phyloP scores from a whole-genome alignment of 2,888 invertebrate species.

The Mycalesis mineus region DNA sequence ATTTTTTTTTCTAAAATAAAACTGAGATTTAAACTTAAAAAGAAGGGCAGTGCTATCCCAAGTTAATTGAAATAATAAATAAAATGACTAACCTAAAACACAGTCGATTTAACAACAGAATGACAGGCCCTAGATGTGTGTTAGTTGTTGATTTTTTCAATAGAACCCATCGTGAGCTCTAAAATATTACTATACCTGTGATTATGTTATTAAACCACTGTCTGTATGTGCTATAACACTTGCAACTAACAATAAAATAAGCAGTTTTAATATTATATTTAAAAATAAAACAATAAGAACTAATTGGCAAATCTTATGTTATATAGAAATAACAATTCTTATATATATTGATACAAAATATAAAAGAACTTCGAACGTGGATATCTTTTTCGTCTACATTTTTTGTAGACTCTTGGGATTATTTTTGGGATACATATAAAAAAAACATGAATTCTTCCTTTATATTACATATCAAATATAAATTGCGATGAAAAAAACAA shows the following conservation, averaged over 20 bases:
- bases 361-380: not conserved
- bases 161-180: no score
- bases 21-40: constrained; percentile 6
- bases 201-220: not conserved
- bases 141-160: not conserved
- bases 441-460: not conserved
- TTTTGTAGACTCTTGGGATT: not conserved
- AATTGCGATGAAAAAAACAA: not conserved
- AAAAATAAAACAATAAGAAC: constrained; percentile 13
- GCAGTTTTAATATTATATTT: constrained; percentile 2
- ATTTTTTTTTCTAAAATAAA: not conserved
- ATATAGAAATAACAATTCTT: not conserved
- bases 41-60: constrained; percentile 4
- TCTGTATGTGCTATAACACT: constrained; percentile 23
- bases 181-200: not conserved
- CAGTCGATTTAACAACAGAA: not conserved
- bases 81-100: constrained; percentile 19
- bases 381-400: not conserved
- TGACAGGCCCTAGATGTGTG: not conserved
- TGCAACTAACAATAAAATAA: constrained; percentile 25
- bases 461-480: constrained; percentile 1
- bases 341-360: not conserved
- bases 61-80: constrained; percentile 10
- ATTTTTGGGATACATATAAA: no score
- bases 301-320: constrained; percentile 12